Conservation (phyloP, 2,888 invertebrate species). For the Rhagonycha fulva region DNA sequence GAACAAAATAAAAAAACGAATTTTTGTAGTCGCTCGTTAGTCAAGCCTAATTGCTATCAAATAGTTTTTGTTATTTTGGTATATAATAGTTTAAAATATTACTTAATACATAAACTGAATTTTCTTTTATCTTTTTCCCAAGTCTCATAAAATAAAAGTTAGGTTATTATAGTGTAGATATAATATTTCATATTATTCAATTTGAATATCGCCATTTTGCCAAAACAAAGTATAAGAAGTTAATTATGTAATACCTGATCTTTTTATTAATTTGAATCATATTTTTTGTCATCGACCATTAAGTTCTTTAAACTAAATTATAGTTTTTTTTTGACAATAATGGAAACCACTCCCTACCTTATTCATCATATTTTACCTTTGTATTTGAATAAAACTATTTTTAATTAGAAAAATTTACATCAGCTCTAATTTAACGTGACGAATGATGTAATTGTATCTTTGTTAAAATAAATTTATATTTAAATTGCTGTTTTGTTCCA, state of each 20-base stretch:
- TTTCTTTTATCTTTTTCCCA: background rate
- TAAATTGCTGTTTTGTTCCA: background rate
- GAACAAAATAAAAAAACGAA: conserved; percentile 4
- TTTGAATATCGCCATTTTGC: background rate
- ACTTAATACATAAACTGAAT: background rate
- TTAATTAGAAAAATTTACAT: background rate
- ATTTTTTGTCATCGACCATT: background rate
- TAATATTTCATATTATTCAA: background rate
- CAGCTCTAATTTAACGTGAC: background rate
- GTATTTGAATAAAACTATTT: background rate
- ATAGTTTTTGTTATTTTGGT: background rate
- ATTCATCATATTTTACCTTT: background rate
- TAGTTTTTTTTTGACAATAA: background rate
- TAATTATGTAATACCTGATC: background rate
- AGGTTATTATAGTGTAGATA: too few species aligned
- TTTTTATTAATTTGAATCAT: background rate
- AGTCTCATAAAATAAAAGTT: background rate
- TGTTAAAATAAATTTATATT: background rate
- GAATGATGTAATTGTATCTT: background rate
- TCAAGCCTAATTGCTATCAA: conserved; percentile 1
- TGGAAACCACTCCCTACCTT: background rate
- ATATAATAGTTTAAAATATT: background rate
- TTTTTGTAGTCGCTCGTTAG: conserved; percentile 1
- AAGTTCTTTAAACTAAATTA: background rate
- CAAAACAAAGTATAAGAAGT: background rate